Conservation (phyloP, 2,797 vertebrate species). For the Limnodromus scolopaceus region DNA sequence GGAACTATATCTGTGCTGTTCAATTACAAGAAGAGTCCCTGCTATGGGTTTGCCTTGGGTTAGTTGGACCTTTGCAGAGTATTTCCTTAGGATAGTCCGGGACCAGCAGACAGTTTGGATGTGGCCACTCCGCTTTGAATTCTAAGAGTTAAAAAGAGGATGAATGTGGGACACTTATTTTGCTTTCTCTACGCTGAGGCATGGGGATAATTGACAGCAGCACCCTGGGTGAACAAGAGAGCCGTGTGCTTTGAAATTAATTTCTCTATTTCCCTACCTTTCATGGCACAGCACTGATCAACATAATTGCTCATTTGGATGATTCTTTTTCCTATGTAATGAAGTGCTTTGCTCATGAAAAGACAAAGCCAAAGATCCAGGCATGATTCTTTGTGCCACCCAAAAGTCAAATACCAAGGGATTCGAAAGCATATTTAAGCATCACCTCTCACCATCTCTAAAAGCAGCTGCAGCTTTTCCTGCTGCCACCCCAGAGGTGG, state of each 20-base stretch:
- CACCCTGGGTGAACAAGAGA: background rate
- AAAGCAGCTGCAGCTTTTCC: background rate
- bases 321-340: background rate
- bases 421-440: background rate
- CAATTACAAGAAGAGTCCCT: background rate
- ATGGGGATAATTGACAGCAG: background rate
- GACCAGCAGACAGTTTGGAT: background rate
- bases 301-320: accelerated
- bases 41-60: background rate
- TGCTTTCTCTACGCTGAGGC: background rate
- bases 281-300: background rate
- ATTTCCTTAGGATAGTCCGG: background rate
- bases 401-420: background rate
- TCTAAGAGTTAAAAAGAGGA: background rate
- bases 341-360: background rate
- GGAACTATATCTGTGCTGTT: background rate
- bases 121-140: background rate
- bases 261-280: background rate
- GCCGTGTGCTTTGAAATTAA: background rate
- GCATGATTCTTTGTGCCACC: background rate
- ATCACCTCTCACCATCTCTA: background rate
- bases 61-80: background rate
- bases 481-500: background rate
- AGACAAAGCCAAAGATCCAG: background rate
- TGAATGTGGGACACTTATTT: background rate